Base-by-base conservation (phyloP, 2,797 vertebrate genomes). In the Eremophila alpestris region DNA sequence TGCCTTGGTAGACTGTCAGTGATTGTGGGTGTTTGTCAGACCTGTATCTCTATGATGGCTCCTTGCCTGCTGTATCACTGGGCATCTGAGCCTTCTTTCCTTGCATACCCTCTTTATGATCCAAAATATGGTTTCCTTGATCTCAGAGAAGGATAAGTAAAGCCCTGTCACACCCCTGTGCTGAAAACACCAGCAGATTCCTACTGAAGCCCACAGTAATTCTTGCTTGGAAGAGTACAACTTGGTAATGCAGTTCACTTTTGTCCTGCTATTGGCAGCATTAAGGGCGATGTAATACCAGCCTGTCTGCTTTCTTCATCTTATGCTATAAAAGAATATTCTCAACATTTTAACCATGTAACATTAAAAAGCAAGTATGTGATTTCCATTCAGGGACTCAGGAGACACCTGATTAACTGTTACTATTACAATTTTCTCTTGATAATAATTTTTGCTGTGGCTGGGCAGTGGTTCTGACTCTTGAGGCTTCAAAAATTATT, bases 401-500 rank as follows among this genome's bases (percentile, higher is more conserved):
- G 20, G 34, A 77, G 56, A 52, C 29, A 34, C 13, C n/a, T 64
- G 51, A 54, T 78, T 83, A 93, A 67, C 16, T 74, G 52, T 59
- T 70, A 20, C 45, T 82, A 10, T 87, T 83, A 46, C 41, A 0
- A 49, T 83, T 95, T 87, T 76, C 20, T 70, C 41, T 74, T 48
- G 16, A 46, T 69, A 78, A 54, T 62, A 0, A 0, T 55, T 86
- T 94, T 64, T 56, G 40, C 20, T 40, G 38, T 23, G 38, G 12
- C 8, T 55, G 38, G 19, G 24, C 26, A 54, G 27, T 59, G 36
- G 11, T 56, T 13, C 13, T 67, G 23, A 27, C 24, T 76, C 41
- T 38, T 0, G 0, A 79, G 21, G 15, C 22, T 73, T 84, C 46
- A 68, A 34, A 21, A 65, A 17, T 7, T 0, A 20, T 49, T 65